Percentiles rank a stretch among this genome's conserved stretches.
Evolutionary conservation across 1,140 invertebrate genomes (phyloP).

Genomic region (Dendrolimus kikuchii): DNA sequence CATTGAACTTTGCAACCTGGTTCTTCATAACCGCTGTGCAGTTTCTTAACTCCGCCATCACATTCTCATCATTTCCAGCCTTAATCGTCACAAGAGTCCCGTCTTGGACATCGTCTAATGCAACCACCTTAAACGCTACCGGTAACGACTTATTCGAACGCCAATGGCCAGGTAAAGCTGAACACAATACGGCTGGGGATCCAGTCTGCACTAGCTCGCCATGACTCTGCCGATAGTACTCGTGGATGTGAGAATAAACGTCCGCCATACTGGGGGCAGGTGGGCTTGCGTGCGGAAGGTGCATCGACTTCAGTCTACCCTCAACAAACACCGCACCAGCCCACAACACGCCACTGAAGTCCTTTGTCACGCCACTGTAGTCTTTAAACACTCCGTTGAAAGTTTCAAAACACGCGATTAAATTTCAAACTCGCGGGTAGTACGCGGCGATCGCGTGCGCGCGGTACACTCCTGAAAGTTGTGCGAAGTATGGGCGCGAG

Average conservation of each 20-base stretch:
- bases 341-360: constrained; percentile 53
- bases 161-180: constrained; percentile 92
- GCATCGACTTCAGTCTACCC: constrained; percentile 65
- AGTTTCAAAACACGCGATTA: constrained; percentile 58
- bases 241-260: constrained; percentile 79
- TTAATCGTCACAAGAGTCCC: constrained; percentile 94
- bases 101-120: constrained; percentile 92
- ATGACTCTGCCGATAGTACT: constrained; percentile 88
- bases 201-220: constrained; percentile 93
- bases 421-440: constrained; percentile 44
- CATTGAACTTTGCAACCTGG: constrained; percentile 97
- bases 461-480: constrained; percentile 50
- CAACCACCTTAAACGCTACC: constrained; percentile 93
- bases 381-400: constrained; percentile 40
- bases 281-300: constrained; percentile 64
- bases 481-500: constrained; percentile 55
- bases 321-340: constrained; percentile 33
- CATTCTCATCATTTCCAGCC: constrained; percentile 98
- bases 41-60: constrained; percentile 94
- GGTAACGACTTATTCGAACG: constrained; percentile 97
- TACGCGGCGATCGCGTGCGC: constrained; percentile 18
- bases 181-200: constrained; percentile 93
- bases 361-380: constrained; percentile 48
- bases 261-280: constrained; percentile 77
- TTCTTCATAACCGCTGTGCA: constrained; percentile 95